Evolutionary conservation across 2,888 invertebrate genomes (phyloP).

Genomic region (Sarcophaga subvicina): DNA sequence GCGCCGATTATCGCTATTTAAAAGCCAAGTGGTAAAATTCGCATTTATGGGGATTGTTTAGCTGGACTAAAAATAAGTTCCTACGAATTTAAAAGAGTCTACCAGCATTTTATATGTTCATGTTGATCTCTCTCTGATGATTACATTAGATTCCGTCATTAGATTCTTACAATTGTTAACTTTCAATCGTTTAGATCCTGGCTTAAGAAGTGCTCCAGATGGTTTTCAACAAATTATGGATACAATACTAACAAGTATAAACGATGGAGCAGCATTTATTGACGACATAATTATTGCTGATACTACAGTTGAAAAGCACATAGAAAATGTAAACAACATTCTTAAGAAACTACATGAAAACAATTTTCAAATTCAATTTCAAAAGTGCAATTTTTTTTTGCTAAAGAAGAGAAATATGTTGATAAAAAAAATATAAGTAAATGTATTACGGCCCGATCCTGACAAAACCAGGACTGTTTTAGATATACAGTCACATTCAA

Average conservation of each 20-base stretch:
- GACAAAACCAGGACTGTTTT: neutral
- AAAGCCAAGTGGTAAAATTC: conserved; percentile 10
- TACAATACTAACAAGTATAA: neutral
- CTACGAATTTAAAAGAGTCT: conserved; percentile 5
- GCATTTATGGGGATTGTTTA: conserved; percentile 30
- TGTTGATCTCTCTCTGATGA: neutral
- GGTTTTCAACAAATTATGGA: conserved; percentile 43
- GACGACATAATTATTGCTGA: too few species aligned
- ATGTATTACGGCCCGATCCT: neutral
- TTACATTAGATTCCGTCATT: too few species aligned
- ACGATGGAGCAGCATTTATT: too few species aligned
- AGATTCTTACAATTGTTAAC: neutral
- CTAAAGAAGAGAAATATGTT: neutral
- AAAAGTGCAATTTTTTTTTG: conserved; percentile 20
- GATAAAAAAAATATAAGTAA: neutral
- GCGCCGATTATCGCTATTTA: conserved; percentile 32
- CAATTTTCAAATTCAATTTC: neutral
- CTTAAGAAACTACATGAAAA: neutral
- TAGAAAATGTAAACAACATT: neutral
- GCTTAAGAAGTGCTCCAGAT: conserved; percentile 14
- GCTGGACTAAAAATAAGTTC: conserved; percentile 13
- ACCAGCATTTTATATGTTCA: conserved; percentile 26
- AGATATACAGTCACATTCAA: neutral
- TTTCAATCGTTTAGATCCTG: conserved; percentile 33
- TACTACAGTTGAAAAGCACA: too few species aligned